Evolutionary conservation across 2,888 invertebrate genomes (phyloP).

Genomic region (Molorchus minor): DNA sequence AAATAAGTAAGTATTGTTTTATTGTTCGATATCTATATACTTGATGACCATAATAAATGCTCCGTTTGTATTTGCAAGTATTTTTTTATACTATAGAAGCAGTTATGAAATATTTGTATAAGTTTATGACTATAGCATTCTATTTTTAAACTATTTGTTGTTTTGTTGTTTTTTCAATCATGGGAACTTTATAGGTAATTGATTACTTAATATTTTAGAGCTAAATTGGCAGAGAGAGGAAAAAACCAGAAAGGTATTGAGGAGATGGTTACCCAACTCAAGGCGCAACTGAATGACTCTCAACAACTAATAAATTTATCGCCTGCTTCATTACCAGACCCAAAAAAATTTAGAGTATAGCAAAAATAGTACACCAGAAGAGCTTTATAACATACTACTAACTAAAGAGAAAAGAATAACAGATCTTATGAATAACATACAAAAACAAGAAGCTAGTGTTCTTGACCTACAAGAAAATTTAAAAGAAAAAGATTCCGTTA

Average conservation of each 20-base stretch:
- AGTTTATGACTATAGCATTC: too few species aligned
- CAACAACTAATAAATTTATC: constrained; percentile 57
- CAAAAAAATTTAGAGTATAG: constrained; percentile 55
- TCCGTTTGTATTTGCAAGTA: background rate
- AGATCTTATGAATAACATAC: constrained; percentile 74
- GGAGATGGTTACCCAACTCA: constrained; percentile 65
- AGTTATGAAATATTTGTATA: too few species aligned
- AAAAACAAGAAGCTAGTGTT: constrained; percentile 78
- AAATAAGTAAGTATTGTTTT: constrained; percentile 60
- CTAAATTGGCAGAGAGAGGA: constrained; percentile 65
- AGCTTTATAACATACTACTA: constrained; percentile 62
- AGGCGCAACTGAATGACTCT: constrained; percentile 66
- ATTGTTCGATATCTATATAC: background rate
- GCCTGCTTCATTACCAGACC: constrained; percentile 52
- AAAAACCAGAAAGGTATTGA: constrained; percentile 66
- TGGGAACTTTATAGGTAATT: too few species aligned
- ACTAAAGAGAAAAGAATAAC: constrained; percentile 72
- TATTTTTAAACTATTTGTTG: too few species aligned
- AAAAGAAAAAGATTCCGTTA: constrained; percentile 84
- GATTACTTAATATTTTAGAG: constrained; percentile 48
- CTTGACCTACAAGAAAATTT: constrained; percentile 85
- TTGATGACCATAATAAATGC: background rate
- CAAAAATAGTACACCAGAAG: constrained; percentile 56
- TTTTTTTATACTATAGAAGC: too few species aligned
- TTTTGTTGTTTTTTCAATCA: too few species aligned